These are phyloP conservation scores for Phragmatobia fuliginosa DNA, from an alignment of 2,888 invertebrate genomes.

Conservation along the genomic window DNA sequence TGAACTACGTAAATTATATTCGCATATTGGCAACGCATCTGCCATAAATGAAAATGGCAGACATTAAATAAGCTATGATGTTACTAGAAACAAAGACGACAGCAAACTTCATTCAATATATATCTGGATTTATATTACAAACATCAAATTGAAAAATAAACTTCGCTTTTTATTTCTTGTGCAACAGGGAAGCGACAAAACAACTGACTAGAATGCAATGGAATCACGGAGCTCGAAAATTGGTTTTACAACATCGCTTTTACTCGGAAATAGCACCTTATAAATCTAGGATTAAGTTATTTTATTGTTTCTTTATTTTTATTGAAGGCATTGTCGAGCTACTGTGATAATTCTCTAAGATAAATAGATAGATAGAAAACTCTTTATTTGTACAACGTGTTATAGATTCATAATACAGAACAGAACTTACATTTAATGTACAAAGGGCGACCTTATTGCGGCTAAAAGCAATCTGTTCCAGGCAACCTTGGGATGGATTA, in stretches of 20 bases:
- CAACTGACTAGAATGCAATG: constrained; percentile 18
- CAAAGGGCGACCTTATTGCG: too few relatives aligned
- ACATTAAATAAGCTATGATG: not conserved
- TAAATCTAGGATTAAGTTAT: constrained; percentile 8
- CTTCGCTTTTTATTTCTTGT: constrained; percentile 12
- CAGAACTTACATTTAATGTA: too few relatives aligned
- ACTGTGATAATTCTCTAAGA: not conserved
- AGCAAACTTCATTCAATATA: not conserved
- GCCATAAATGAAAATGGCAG: not conserved
- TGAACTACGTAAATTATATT: not conserved
- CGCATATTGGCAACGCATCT: not conserved
- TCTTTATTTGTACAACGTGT: too few relatives aligned
- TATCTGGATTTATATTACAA: not conserved
- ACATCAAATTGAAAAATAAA: not conserved
- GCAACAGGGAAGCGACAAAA: constrained; percentile 17
- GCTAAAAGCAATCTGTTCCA: too few relatives aligned
- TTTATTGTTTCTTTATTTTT: not conserved
- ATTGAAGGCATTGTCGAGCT: not conserved
- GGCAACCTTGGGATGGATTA: too few relatives aligned
- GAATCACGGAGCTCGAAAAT: constrained; percentile 23
- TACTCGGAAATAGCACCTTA: constrained; percentile 4
- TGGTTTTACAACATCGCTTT: constrained; percentile 23
- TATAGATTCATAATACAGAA: too few relatives aligned
- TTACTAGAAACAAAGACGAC: not conserved
- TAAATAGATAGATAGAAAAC: too few relatives aligned